Evolutionary conservation across 2,113 vertebrate genomes (phyloP).

Genomic region (Piaya cayana): DNA sequence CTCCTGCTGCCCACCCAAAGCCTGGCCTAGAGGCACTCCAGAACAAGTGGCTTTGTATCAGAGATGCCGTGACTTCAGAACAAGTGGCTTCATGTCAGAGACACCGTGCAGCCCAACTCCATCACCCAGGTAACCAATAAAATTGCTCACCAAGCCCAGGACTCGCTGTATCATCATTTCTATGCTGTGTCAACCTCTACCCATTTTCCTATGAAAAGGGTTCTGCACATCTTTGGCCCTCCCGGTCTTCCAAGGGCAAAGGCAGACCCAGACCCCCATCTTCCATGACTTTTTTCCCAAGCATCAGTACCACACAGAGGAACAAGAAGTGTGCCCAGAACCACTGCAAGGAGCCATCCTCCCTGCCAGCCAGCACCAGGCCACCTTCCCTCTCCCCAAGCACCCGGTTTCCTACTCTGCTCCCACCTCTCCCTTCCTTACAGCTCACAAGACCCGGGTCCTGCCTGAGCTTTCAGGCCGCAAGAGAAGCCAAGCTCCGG

Average conservation of each 20-base stretch:
- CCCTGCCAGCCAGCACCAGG: not conserved
- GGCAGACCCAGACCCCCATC: not conserved
- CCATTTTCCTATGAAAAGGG: not conserved
- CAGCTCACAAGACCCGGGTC: accelerated
- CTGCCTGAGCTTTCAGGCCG: not conserved
- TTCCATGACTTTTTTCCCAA: not conserved
- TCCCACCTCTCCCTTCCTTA: not conserved
- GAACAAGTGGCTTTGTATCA: not conserved
- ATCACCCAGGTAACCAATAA: not conserved
- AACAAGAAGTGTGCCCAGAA: not conserved
- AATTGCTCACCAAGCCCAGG: not conserved
- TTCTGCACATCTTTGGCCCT: not conserved
- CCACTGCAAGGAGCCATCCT: not conserved
- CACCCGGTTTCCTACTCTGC: not conserved
- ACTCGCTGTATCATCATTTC: not conserved
- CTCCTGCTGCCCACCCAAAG: not conserved
- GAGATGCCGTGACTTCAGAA: not conserved
- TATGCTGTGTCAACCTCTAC: not conserved
- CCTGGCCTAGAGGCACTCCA: not conserved
- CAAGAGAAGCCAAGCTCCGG: constrained; percentile 20
- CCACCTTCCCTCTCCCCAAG: not conserved
- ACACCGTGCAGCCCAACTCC: not conserved
- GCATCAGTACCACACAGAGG: not conserved
- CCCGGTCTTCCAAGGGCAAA: not conserved
- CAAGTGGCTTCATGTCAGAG: not conserved